phyloP scores from a whole-genome alignment of 1,140 invertebrate genomes.

The Aradophagus sp. region DNA sequence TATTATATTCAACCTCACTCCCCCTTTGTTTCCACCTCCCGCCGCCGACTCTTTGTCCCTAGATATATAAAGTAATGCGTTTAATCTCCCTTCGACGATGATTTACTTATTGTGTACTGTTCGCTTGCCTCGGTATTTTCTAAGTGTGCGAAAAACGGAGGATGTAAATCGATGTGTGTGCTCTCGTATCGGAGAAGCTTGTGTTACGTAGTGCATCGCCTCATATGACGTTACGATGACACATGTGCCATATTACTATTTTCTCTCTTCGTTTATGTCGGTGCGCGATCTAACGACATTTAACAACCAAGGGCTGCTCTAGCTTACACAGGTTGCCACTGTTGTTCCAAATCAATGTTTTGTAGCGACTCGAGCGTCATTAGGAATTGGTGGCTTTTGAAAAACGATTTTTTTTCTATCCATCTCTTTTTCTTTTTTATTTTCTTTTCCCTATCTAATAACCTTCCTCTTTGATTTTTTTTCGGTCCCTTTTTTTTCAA shows the following conservation, averaged over 20 bases:
- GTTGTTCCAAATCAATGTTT: slow-evolving; percentile 19
- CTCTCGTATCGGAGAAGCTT: slow-evolving; percentile 45
- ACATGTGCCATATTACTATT: slow-evolving; percentile 41
- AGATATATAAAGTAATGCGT: slow-evolving; percentile 54
- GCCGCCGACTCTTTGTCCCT: slow-evolving; percentile 40
- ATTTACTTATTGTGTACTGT: slow-evolving; percentile 54
- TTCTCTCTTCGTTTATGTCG: slow-evolving; percentile 23
- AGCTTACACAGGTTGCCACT: slow-evolving; percentile 9
- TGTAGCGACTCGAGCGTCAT: slow-evolving; percentile 5
- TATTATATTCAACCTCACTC: slow-evolving; percentile 18
- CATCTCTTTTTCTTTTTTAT: background rate
- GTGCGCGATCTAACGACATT: slow-evolving; percentile 38
- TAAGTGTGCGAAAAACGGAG: slow-evolving; percentile 47
- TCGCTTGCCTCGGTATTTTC: slow-evolving; percentile 50
- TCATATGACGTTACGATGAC: slow-evolving; percentile 53
- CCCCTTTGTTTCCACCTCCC: slow-evolving; percentile 8
- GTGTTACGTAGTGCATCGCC: slow-evolving; percentile 52
- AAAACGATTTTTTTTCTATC: background rate
- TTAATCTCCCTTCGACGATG: slow-evolving; percentile 50
- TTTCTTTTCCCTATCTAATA: no score
- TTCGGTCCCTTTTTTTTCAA: slow-evolving; percentile 2
- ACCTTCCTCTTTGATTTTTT: no score
- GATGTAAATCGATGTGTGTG: slow-evolving; percentile 49
- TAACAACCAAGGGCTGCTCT: slow-evolving; percentile 10
- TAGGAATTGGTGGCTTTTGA: slow-evolving; percentile 13